Percentiles rank a stretch among this genome's conserved stretches.
These are phyloP conservation scores for Genyomyrus donnyi DNA, from an alignment of 2,113 vertebrate genomes.

Conservation along the genomic window DNA sequence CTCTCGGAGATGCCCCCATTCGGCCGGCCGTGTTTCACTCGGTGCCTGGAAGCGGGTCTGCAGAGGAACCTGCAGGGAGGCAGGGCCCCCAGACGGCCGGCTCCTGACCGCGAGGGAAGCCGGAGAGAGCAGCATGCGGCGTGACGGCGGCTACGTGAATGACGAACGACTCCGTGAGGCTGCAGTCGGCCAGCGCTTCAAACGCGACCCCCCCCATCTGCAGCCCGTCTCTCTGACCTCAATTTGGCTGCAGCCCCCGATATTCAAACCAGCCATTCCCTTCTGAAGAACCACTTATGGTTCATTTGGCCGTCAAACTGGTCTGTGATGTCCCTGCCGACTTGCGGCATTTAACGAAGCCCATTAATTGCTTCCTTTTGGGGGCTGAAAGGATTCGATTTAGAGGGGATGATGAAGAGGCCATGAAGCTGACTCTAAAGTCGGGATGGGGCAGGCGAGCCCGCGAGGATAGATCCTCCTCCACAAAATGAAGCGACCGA, in stretches of 20 bases:
- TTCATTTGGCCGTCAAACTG: conserved; percentile 28
- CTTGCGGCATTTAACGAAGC: conserved; percentile 26
- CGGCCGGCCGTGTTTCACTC: accelerated
- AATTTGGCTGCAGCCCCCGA: neutral
- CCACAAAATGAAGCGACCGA: neutral
- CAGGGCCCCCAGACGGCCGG: neutral
- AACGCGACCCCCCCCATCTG: neutral
- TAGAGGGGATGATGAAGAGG: conserved; percentile 21
- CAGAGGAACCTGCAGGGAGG: neutral
- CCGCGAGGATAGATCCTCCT: neutral
- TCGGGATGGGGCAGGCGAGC: conserved; percentile 6
- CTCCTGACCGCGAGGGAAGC: neutral
- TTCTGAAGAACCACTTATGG: conserved; percentile 31
- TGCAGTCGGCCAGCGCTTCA: too few species aligned
- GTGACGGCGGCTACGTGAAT: neutral
- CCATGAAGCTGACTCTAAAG: conserved; percentile 12
- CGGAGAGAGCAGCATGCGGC: neutral
- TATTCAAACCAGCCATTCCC: conserved; percentile 23
- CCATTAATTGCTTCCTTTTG: conserved; percentile 33
- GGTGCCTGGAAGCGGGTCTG: neutral
- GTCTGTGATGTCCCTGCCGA: conserved; percentile 20
- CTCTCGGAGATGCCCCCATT: neutral
- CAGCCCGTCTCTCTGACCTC: neutral
- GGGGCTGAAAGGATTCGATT: conserved; percentile 27
- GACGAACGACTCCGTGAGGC: neutral